Percentiles rank a stretch among this genome's conserved stretches.
phyloP scores from a whole-genome alignment of 2,797 vertebrate species.

The Apodemus agrarius region DNA sequence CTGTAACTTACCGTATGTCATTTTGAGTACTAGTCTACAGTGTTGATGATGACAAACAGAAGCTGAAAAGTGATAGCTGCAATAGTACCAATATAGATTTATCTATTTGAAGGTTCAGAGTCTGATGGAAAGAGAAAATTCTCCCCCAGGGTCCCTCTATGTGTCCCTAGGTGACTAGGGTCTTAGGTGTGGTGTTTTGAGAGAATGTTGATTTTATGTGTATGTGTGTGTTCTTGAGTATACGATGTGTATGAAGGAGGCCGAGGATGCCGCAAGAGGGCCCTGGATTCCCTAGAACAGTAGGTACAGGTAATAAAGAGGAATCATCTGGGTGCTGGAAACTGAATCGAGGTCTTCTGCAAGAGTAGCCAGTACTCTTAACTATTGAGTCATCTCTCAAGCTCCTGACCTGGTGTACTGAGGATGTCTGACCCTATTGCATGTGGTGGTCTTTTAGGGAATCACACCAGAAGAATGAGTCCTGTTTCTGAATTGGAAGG shows the following conservation, averaged over 20 bases:
- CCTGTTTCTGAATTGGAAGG: not conserved
- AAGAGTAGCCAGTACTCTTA: not conserved
- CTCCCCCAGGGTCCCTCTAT: not conserved
- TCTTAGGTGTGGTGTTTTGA: too few species aligned
- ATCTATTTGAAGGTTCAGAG: not conserved
- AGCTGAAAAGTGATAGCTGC: not conserved
- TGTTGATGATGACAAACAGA: not conserved
- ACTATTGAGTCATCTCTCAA: not conserved
- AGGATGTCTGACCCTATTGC: not conserved
- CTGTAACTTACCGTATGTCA: not conserved
- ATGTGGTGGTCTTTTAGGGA: not conserved
- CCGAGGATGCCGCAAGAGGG: not conserved
- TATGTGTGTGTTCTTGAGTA: not conserved
- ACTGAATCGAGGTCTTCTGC: not conserved
- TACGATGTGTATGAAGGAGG: not conserved
- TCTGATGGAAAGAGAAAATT: not conserved
- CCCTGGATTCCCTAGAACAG: not conserved
- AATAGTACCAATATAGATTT: not conserved
- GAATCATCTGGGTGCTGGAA: not conserved
- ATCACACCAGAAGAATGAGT: not conserved
- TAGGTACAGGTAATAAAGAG: not conserved
- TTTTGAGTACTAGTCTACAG: not conserved
- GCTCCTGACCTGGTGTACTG: not conserved
- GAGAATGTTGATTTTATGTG: not conserved
- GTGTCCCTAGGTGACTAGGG: not conserved